Evolutionary conservation across 2,888 invertebrate genomes (phyloP), one percentile per base, ranked within the genome.

Genomic region (Eristalis pertinax): DNA sequence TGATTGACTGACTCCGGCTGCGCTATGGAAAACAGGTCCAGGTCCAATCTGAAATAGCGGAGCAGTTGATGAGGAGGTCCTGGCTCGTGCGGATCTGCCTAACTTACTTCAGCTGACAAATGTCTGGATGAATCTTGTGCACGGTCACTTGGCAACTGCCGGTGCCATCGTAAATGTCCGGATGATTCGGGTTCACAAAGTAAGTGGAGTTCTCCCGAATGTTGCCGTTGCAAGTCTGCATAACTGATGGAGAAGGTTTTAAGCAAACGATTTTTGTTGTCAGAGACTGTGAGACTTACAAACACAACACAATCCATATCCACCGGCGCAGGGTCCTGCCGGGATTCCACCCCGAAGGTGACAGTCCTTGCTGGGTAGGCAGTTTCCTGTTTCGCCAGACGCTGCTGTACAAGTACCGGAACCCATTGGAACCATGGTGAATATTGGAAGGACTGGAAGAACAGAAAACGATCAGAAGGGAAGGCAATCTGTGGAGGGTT

Each of bases 121-220:
- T 95, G 90, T 97, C 96, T 0, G 96, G 95, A 91, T 96, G 95
- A 2, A 95, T 93, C 92, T 98, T 98, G 68, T 96, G 92, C 11
- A 98, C 94, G 0, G 97, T 97, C 5, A 97, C 94, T 91, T 98
- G 97, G 90, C 98, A 98, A 26, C 97, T 97, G 0, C 96, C 96
- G 0, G 96, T 96, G 0, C 95, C 96, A 89, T 97, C 97, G 90
- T 95, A 97, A 0, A 92, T 90, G 88, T 94, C 94, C 0, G 98
- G 98, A 92, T 97, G 97, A 84, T 96, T 96, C 1, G 95, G 94
- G 92, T 97, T 97, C 1, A 97, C 97, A 92, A 98, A 98, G 91
- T 97, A 97, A 0, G 98, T 97, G 1, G 96, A 96, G 91, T 98
- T 98, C 91, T 97, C 96, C 0, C 95, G 94, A 0, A 96, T 96